Base-by-base conservation (phyloP, 2,113 vertebrate species). In the Pterophyllum scalare region DNA sequence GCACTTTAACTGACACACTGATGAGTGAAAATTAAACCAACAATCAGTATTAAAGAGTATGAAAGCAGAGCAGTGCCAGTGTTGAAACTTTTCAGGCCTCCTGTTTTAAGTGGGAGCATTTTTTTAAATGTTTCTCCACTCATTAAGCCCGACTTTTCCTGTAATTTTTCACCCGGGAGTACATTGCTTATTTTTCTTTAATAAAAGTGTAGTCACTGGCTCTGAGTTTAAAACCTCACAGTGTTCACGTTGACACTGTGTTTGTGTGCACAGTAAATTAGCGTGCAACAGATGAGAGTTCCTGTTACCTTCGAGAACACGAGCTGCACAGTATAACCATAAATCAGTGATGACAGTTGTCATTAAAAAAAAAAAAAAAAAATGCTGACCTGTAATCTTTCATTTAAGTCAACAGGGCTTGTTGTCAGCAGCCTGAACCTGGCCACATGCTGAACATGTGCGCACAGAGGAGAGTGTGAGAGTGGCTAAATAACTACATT, bases 371-470 rank as follows among this genome's bases (percentile, higher is more conserved):
- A 64, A 88, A 28, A 33, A 31, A 6, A 24, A 58, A 61, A 28
- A 15, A 7, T 35, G 38, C 80, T 75, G 35, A 64, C 35, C 67
- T 79, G 22, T 77, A 81, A 87, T 81, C 67, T 35, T 60, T 3
- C 24, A 5, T 89, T 85, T 75, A 57, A 82, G 77, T 74, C 77
- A 78, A 61, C 60, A 22, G 22, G 75, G 77, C 12, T 31, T 77
- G 49, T 64, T 33, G 35, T 67, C 15, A 57, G 46, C 15, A 70
- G 40, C 38, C 43, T 89, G 89, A 94, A 92, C 89, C 83, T 82
- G 9, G 81, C 84, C 95, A 95, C 90, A 86, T 95, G 94, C 79
- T 89, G 70, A 92, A 88, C 94, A 93, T 84, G 88, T 91, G 93
- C 77, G 52, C 7, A 12, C 19, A 57, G 57, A 49, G 31, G 61